A percentile compares a stretch with the other conserved stretches of the same genome.
Conservation (phyloP, 2,113 vertebrate species). For the Oxyura jamaicensis region DNA sequence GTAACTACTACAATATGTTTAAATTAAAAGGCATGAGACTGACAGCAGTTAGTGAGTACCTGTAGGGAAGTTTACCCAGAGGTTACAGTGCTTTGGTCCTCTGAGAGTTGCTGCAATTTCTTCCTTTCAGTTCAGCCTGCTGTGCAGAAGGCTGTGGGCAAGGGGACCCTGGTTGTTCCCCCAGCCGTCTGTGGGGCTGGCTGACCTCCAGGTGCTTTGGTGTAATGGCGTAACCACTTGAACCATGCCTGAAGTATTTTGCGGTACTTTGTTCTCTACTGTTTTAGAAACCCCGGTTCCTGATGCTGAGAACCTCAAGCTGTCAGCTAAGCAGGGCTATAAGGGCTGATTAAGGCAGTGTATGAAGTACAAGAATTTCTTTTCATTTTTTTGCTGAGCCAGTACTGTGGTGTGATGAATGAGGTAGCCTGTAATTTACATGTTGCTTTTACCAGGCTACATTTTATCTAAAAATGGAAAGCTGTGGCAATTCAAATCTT, state of each 20-base stretch:
- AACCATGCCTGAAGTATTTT: not conserved
- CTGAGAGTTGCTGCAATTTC: not conserved
- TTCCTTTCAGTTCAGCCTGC: not conserved
- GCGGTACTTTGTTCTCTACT: not conserved
- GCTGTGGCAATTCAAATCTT: slow-evolving; percentile 8
- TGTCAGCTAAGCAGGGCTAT: not conserved
- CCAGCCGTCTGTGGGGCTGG: not conserved
- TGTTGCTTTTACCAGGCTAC: slow-evolving; percentile 30
- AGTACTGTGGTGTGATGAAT: not conserved
- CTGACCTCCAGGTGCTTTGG: not conserved
- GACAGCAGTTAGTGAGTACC: not conserved
- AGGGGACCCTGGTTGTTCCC: not conserved
- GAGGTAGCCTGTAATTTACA: slow-evolving; percentile 43
- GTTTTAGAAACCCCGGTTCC: not conserved
- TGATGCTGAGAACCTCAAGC: not conserved
- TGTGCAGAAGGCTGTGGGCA: not conserved
- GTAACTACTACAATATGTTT: not conserved
- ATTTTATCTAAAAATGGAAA: slow-evolving; percentile 57
- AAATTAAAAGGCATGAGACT: not conserved
- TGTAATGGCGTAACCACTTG: not conserved
- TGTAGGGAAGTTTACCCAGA: not conserved
- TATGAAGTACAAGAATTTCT: not conserved
- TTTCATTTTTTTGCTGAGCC: not conserved
- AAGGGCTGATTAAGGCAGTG: not conserved
- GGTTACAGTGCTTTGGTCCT: not conserved